Evolutionary conservation across 64 coral and sea anemone species (phyloP), one percentile per base, ranked within the genome.

Genomic region (Catalaphyllia jardinei): DNA sequence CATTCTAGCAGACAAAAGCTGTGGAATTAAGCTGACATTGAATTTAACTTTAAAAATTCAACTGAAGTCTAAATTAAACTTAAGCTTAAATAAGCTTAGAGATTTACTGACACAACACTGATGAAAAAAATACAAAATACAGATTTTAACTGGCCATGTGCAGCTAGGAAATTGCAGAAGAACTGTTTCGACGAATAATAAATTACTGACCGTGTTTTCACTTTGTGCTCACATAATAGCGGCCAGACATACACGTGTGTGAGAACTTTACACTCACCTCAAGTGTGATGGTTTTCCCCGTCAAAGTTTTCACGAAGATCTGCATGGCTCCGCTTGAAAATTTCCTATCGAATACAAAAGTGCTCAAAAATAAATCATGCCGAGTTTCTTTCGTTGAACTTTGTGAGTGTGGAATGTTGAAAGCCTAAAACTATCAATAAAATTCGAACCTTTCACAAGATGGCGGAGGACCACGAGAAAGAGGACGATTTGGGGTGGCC

Each of bases 291-390:
- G 97, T 99, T 88, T 99, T 99, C 14, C 97, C 97, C 64, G 97
- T 99, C 39, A 99, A 82, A 79, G 97, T 99, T 93, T 99, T 99
- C 31, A 99, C 97, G 88, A 99, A 99, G 78, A 99, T 99, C 76
- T 99, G 97, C 97, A 99, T 99, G 71, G 59, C 88, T 90, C 95
- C 81, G 91, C 91, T 91, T 82, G 82, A 96, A 91, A 89, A 76
- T 91, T 65, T 87, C 83, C 95, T 96, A 46, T 55, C 65, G 24
- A 15, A 82, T 29, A 91, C 57, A 93, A 78, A 14, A 88, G 18
- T 18, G 33, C 74, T n/a, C 33, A 72, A 78, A 62, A 11, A 93
- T 50, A 22, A 39, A 28, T 78, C 52, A 33, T 22, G 30, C 86
- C 8, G 1, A 79, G 11, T 25, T 25, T 81, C 59, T 49, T 28